phyloP scores from a whole-genome alignment of 2,797 vertebrate species.

The Iguana delicatissima region DNA sequence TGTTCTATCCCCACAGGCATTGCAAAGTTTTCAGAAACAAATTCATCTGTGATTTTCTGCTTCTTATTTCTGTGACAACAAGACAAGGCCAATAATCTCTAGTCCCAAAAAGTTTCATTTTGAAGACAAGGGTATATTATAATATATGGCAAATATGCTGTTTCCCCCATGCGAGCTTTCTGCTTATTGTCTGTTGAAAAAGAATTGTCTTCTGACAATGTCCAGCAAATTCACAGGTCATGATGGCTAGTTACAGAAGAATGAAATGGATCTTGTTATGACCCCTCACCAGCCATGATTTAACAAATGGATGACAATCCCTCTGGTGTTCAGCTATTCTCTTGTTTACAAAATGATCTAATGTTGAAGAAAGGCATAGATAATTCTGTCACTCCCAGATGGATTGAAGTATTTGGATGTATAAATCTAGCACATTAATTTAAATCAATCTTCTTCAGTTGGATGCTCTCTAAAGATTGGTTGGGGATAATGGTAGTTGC shows the following conservation, averaged over 20 bases:
- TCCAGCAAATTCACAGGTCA: slow-evolving; percentile 9
- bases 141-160: slow-evolving; percentile 11
- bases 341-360: slow-evolving; percentile 4
- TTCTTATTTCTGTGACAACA: slow-evolving; percentile 22
- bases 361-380: neutral
- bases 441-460: neutral
- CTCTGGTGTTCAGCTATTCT: neutral
- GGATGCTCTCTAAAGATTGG: neutral
- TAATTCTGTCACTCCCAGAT: neutral
- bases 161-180: neutral
- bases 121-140: slow-evolving; percentile 3
- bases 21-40: slow-evolving; percentile 44
- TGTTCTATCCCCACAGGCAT: slow-evolving; percentile 31
- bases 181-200: slow-evolving; percentile 7
- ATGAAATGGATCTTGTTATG: neutral
- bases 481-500: neutral
- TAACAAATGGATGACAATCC: neutral
- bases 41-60: slow-evolving; percentile 20
- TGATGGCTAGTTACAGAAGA: slow-evolving; percentile 20
- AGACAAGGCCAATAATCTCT: slow-evolving; percentile 9
- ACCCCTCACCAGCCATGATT: neutral
- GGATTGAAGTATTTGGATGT: neutral
- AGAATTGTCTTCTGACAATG: neutral
- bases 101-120: slow-evolving; percentile 2
- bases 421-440: neutral